Base-by-base conservation (phyloP, 2,797 vertebrate genomes). In the Sebastes jordani region DNA sequence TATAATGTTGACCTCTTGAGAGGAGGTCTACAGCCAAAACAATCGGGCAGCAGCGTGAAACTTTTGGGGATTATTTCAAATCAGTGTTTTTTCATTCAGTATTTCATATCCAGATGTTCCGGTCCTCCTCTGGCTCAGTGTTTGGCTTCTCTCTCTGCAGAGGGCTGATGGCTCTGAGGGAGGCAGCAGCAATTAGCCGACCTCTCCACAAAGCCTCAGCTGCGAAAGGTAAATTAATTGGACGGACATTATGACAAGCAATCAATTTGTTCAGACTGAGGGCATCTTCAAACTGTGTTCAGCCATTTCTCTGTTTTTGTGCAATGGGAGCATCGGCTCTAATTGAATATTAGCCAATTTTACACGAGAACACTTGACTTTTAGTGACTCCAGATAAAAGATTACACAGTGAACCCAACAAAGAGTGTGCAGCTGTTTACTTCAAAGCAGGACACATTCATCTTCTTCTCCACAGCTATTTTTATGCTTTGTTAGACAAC, bases 151-250 rank as follows among this genome's bases (percentile, higher is more conserved):
- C 9, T 63, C 66, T 60, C 67, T 71, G 68, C 60, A 68, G 60
- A 68, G 61, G 11, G 70, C 69, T 62, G 70, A 84, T 34, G 65
- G 79, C 76, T 78, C n/a, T 49, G 83, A 88, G 23, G 20, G 74
- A 78, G 75, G 68, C 52, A 32, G 49, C 74, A 71, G 65, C 74
- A 76, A 84, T 83, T 81, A 85, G 78, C 71, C 77, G 23, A 60
- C 36, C 80, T 69, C 78, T 80, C 34, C 64, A 75, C 78, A 81
- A 86, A 86, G 87, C 74, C 86, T 89, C 90, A 92, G 86, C 89
- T 92, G 91, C 62, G 56, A 83, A 86, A 90, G 67, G 66, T 89
- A 83, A 88, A 90, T 91, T 82, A 89, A 90, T 84, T 88, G 76
- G 87, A 84, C n/a, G 14, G 75, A 78, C 69, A 84, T 83, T 86